phyloP scores from a whole-genome alignment of 53 echinoderm and acorn worm genomes.

The Temnopleurus reevesii region DNA sequence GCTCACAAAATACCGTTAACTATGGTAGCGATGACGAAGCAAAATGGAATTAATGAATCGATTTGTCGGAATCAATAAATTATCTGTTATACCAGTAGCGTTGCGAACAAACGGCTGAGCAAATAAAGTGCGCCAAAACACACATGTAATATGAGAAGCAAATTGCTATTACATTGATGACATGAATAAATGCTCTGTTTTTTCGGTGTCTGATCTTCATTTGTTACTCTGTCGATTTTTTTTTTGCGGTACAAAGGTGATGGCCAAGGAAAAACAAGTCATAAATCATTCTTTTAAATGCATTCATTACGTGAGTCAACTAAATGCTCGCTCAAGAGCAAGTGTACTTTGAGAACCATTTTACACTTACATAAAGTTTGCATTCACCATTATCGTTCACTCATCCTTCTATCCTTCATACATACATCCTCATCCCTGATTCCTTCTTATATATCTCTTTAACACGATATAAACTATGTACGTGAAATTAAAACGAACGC shows the following conservation, averaged over 20 bases:
- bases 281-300: neutral
- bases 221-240: neutral
- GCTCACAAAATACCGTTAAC: neutral
- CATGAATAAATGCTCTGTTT: neutral
- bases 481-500: too few species aligned
- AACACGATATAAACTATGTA: too few species aligned
- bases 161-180: neutral
- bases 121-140: neutral
- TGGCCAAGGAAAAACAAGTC: constrained; percentile 8
- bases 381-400: neutral
- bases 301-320: neutral
- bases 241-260: neutral
- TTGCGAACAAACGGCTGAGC: constrained; percentile 17
- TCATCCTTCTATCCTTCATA: too few species aligned
- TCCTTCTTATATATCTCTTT: too few species aligned
- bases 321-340: neutral
- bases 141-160: neutral
- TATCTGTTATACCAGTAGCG: neutral
- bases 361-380: neutral
- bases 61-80: constrained; percentile 4
- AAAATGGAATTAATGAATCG: neutral
- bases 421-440: too few species aligned
- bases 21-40: neutral
- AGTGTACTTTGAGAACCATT: neutral
- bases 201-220: neutral